These are phyloP conservation scores for Nasonia giraulti DNA, from an alignment of 1,140 invertebrate species.

Conservation along the genomic window DNA sequence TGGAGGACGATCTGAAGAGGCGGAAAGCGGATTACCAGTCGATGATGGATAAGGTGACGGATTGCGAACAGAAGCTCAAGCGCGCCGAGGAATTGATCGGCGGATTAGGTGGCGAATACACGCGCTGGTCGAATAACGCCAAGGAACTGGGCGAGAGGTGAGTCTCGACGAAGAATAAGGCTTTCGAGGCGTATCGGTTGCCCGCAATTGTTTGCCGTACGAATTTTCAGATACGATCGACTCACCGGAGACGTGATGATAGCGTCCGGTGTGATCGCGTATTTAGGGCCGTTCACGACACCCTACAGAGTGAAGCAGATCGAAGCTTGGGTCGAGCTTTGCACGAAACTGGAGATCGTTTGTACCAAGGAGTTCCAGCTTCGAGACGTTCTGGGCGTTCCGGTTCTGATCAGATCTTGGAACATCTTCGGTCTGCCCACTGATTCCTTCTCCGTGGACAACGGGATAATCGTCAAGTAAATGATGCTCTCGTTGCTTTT, in stretches of 20 bases:
- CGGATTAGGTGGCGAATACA: conserved; percentile 88
- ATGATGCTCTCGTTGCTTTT: conserved; percentile 24
- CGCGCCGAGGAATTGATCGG: conserved; percentile 94
- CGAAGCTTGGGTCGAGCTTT: conserved; percentile 82
- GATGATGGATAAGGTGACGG: conserved; percentile 87
- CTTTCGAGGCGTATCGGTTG: not conserved
- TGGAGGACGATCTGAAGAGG: conserved; percentile 81
- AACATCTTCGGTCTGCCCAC: conserved; percentile 92
- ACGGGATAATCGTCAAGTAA: conserved; percentile 88
- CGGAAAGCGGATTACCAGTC: conserved; percentile 75
- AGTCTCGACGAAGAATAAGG: not conserved
- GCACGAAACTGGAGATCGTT: conserved; percentile 81
- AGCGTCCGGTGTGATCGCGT: conserved; percentile 91
- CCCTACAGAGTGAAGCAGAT: conserved; percentile 83
- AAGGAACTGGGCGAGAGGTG: conserved; percentile 82
- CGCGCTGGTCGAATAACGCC: conserved; percentile 87
- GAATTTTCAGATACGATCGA: conserved; percentile 74
- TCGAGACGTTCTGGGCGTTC: conserved; percentile 86
- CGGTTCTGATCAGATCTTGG: conserved; percentile 92
- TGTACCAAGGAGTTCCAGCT: conserved; percentile 86
- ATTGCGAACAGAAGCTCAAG: conserved; percentile 92
- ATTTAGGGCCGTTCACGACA: conserved; percentile 92
- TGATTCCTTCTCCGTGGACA: conserved; percentile 93
- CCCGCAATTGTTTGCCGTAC: no score
- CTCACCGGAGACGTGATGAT: conserved; percentile 88